These are phyloP conservation scores for Lonchura striata DNA, from an alignment of 2,113 vertebrate species.

Conservation along the genomic window DNA sequence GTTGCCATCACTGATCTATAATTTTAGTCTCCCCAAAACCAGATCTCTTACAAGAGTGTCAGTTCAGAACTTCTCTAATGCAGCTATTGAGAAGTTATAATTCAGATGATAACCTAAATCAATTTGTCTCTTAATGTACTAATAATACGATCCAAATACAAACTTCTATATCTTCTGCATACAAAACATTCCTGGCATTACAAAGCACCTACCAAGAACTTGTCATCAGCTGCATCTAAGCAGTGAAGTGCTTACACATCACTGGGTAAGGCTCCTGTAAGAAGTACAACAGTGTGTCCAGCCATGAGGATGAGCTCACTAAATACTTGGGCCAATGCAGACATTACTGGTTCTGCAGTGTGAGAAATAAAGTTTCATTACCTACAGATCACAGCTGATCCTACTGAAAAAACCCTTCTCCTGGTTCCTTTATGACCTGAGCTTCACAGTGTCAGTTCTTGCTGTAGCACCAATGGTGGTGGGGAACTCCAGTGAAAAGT, in stretches of 20 bases:
- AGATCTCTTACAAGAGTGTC: background rate
- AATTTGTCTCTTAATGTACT: background rate
- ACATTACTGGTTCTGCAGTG: background rate
- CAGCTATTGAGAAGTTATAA: background rate
- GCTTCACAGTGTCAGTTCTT: background rate
- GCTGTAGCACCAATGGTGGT: background rate
- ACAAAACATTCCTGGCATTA: background rate
- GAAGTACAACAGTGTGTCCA: rapidly evolving
- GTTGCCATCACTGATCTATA: background rate
- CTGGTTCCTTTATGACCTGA: background rate
- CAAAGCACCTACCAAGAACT: background rate
- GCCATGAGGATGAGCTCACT: background rate
- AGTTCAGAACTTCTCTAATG: background rate
- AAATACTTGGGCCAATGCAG: background rate
- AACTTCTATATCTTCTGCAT: background rate
- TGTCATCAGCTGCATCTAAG: background rate
- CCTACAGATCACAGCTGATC: background rate
- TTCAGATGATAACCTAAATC: background rate
- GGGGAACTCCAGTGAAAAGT: background rate
- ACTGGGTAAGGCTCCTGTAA: rapidly evolving
- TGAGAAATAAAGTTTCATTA: background rate
- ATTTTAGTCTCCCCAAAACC: background rate
- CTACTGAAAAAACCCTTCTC: background rate
- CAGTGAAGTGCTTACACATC: background rate
- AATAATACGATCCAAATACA: background rate